These are phyloP conservation scores for Drosophila tanythrix DNA, from an alignment of 2,888 invertebrate species.

Conservation along the genomic window DNA sequence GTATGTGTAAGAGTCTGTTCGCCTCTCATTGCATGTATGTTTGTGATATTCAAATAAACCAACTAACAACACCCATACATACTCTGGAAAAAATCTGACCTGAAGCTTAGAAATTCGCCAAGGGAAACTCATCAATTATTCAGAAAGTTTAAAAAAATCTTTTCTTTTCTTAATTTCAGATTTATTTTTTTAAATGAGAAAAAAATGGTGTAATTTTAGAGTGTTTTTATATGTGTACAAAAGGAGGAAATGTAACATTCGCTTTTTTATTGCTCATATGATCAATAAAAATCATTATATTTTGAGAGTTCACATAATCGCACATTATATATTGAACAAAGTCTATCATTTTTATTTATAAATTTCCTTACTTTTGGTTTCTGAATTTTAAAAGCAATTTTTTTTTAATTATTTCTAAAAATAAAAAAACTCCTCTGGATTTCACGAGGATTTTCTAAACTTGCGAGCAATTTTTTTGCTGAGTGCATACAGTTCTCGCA, in stretches of 20 bases:
- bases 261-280: too few species aligned
- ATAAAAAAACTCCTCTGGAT: not conserved
- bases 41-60: conserved; percentile 70
- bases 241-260: too few species aligned
- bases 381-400: too few species aligned
- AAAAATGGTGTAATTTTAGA: too few species aligned
- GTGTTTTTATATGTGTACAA: too few species aligned
- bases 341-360: too few species aligned
- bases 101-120: not conserved
- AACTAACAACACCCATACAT: conserved; percentile 28
- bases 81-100: not conserved
- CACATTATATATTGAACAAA: too few species aligned
- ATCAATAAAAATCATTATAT: too few species aligned
- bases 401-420: not conserved
- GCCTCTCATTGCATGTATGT: conserved; percentile 39
- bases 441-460: not conserved
- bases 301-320: too few species aligned
- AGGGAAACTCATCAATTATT: not conserved
- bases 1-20: not conserved
- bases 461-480: not conserved
- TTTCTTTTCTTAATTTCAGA: too few species aligned
- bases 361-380: not conserved
- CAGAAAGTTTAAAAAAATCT: not conserved
- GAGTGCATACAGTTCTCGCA: not conserved
- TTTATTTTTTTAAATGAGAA: too few species aligned